These are phyloP conservation scores for Tetragnatha montana DNA, from an alignment of 2,888 invertebrate species.

Conservation along the genomic window DNA sequence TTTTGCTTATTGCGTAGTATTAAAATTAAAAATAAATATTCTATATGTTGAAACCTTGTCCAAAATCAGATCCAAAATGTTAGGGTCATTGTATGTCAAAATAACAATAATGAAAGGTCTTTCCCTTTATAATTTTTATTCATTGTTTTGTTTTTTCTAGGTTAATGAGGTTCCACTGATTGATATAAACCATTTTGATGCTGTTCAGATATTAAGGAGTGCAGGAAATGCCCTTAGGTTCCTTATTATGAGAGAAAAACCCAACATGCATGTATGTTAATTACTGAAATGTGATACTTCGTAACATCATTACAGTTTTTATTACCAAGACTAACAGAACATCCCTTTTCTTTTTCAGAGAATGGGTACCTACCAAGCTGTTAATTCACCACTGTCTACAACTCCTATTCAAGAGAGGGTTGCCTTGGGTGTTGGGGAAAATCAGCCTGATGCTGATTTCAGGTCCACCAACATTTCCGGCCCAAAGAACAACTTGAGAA, in stretches of 20 bases:
- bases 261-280: background rate
- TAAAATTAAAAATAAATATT: too few relatives aligned
- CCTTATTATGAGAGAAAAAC: conserved; percentile 42
- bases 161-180: conserved; percentile 80
- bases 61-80: background rate
- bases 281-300: background rate
- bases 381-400: background rate
- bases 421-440: background rate
- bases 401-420: background rate
- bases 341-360: conserved; percentile 18
- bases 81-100: too few relatives aligned
- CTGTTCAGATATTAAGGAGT: conserved; percentile 78
- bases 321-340: background rate
- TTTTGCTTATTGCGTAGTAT: too few relatives aligned
- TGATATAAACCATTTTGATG: conserved; percentile 94
- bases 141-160: conserved; percentile 36
- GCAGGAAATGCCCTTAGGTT: conserved; percentile 63
- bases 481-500: conserved; percentile 13
- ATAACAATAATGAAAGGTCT: too few relatives aligned
- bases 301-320: background rate
- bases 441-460: conserved; percentile 8
- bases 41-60: background rate
- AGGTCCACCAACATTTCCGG: conserved; percentile 1
- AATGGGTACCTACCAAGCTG: background rate
- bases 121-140: background rate